phyloP scores from a whole-genome alignment of 1,140 invertebrate genomes.

The Drosophila orosa region DNA sequence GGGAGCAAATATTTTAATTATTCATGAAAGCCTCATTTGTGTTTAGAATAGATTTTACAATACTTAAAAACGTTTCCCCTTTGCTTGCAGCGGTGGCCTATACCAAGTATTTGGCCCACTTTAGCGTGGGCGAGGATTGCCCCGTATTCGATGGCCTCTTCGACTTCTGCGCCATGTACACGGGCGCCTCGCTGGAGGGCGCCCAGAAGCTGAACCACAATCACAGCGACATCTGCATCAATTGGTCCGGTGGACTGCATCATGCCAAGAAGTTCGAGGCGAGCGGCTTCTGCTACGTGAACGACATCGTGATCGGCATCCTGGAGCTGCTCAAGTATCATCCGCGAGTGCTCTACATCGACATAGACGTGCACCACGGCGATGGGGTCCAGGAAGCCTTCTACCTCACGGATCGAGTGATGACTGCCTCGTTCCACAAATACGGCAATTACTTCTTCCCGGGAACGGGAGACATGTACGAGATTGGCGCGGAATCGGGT shows the following conservation, averaged over 20 bases:
- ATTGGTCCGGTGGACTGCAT: slow-evolving; percentile 99
- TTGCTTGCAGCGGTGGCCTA: slow-evolving; percentile 86
- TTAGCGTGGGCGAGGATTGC: slow-evolving; percentile 99
- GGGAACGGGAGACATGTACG: slow-evolving; percentile 99
- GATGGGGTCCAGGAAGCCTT: slow-evolving; percentile 99
- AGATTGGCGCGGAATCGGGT: slow-evolving; percentile 96
- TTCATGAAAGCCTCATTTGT: not conserved
- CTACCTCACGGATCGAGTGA: slow-evolving; percentile 98
- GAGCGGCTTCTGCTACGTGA: slow-evolving; percentile 88
- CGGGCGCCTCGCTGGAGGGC: slow-evolving; percentile 97
- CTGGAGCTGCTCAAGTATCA: slow-evolving; percentile 98
- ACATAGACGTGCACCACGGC: slow-evolving; percentile 99
- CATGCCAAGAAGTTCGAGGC: slow-evolving; percentile 99
- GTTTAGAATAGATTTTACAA: not conserved
- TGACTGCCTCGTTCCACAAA: slow-evolving; percentile 99
- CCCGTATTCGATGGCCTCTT: slow-evolving; percentile 99
- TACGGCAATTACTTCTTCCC: slow-evolving; percentile 99
- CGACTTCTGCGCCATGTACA: slow-evolving; percentile 99
- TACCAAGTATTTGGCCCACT: slow-evolving; percentile 96
- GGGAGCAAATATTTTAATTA: not conserved
- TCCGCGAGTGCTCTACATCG: slow-evolving; percentile 98
- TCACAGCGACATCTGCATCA: slow-evolving; percentile 98
- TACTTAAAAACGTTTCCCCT: no score
- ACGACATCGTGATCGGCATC: slow-evolving; percentile 99
- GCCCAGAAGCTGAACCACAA: slow-evolving; percentile 97